Base-by-base conservation (phyloP, 2,797 vertebrate genomes). In the Zenarchopterus dispar region DNA sequence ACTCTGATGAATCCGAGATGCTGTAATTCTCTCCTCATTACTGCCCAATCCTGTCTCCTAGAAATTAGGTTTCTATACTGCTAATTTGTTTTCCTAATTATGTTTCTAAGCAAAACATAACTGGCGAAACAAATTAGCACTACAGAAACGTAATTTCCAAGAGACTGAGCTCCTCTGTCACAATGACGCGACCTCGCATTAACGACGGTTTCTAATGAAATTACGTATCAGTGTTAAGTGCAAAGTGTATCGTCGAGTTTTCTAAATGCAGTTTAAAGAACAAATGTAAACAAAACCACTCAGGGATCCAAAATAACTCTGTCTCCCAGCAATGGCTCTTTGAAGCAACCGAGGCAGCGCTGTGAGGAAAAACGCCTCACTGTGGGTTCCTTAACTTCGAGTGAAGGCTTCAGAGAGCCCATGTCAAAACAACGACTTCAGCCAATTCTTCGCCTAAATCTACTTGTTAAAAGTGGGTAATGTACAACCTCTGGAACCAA, bases 51-150 rank as follows among this genome's bases (percentile, higher is more conserved):
- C 51, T 8, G 58, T 41, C 53, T 55, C 19, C n/a, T 41, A 53
- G 55, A 57, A 45, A 70, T 69, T n/a, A 67, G 44, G 51, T 58
- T 72, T 56, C 42, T 61, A 49, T 77, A 44, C 52, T 18, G 46
- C 59, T 58, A 16, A 75, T 87, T 75, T 85, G 66, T 75, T 75
- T 76, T 45, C 41, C 46, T 33, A 67, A 81, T 75, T 81, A 58
- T 26, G 48, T 59, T 79, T 59, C 43, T 15, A 16, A 8, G 21
- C 42, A 18, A 70, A 68, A 58, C 24, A 6, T 71, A 81, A 81
- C 69, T 80, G 49, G 23, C 11, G 54, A 75, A 67, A 78, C 66
- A 81, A 74, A 81, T 68, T 24, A 53, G 51, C 18, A 2, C 33
- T 36, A 51, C 49, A 51, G 61, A 52, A 67, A 75, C 44, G 8